phyloP scores from a whole-genome alignment of 2,888 invertebrate genomes.

The Aphidoletes aphidimyza region DNA sequence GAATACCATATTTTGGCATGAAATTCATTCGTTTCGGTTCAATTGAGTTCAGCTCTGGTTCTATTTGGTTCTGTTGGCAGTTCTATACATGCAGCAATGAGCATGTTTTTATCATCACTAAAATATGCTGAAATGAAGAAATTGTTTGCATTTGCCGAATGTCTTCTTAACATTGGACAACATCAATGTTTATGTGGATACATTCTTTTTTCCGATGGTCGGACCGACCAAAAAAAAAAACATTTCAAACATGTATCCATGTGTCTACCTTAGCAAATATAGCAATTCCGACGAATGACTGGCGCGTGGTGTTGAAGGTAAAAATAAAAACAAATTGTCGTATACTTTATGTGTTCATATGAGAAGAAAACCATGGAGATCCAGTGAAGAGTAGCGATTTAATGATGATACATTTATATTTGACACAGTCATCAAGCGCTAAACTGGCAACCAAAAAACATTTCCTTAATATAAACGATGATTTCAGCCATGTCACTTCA shows the following conservation, averaged over 20 bases:
- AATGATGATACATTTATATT: not conserved
- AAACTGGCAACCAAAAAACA: not conserved
- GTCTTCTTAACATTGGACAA: not conserved
- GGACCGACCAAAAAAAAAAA: too few species aligned
- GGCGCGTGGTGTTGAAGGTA: not conserved
- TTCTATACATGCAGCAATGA: too few species aligned
- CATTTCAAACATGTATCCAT: too few species aligned
- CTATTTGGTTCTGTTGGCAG: too few species aligned
- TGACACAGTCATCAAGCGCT: not conserved
- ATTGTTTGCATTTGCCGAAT: not conserved
- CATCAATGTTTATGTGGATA: not conserved
- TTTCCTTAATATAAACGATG: not conserved
- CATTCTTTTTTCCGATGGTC: not conserved
- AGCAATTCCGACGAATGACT: not conserved
- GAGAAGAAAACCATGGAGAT: not conserved
- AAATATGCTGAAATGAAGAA: constrained; percentile 49
- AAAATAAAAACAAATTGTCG: too few species aligned
- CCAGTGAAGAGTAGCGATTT: not conserved
- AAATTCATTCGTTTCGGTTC: too few species aligned
- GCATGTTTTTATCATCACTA: constrained; percentile 3
- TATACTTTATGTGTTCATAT: not conserved
- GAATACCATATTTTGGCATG: too few species aligned
- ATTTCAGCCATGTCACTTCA: too few species aligned
- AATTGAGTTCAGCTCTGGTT: too few species aligned
- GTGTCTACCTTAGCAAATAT: not conserved